Evolutionary conservation across 2,797 vertebrate species (phyloP).

Genomic region (Loriculus beryllinus): DNA sequence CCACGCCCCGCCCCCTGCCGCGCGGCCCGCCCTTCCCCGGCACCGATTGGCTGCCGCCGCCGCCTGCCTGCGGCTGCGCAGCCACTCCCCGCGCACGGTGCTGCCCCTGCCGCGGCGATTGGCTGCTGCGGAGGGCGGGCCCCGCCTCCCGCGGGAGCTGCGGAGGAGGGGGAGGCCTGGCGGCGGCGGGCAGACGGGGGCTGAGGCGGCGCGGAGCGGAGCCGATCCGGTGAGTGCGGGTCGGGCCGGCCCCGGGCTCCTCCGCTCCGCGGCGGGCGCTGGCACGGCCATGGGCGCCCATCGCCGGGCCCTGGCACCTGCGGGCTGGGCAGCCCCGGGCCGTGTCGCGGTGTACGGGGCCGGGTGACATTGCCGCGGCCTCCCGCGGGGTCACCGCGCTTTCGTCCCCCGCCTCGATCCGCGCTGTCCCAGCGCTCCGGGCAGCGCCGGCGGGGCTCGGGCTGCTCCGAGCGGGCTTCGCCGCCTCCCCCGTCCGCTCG

Average conservation of each 20-base stretch:
- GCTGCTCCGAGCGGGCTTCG: not conserved
- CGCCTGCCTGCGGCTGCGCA: accelerated
- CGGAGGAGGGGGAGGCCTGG: not conserved
- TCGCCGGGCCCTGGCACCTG: too few relatives aligned
- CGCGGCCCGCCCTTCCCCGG: accelerated
- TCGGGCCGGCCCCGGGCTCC: not conserved
- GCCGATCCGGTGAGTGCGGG: slow-evolving; percentile 14
- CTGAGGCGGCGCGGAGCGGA: not conserved
- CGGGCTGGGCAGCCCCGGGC: too few relatives aligned
- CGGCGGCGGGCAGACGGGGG: not conserved
- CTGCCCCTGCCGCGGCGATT: not conserved
- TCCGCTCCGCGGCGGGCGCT: too few relatives aligned
- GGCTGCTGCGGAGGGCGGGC: accelerated
- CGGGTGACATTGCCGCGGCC: not conserved
- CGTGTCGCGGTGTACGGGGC: not conserved
- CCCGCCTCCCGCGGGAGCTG: not conserved
- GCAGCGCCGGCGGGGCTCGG: not conserved
- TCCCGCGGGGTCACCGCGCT: not conserved
- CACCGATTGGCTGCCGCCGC: accelerated
- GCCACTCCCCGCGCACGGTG: not conserved
- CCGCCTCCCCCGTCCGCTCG: too few relatives aligned
- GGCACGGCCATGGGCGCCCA: not conserved
- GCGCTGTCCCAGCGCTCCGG: not conserved
- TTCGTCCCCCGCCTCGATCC: not conserved
- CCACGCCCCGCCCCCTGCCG: not conserved